These are phyloP conservation scores for Brenthis daphne DNA, from an alignment of 2,888 invertebrate genomes.

Conservation along the genomic window DNA sequence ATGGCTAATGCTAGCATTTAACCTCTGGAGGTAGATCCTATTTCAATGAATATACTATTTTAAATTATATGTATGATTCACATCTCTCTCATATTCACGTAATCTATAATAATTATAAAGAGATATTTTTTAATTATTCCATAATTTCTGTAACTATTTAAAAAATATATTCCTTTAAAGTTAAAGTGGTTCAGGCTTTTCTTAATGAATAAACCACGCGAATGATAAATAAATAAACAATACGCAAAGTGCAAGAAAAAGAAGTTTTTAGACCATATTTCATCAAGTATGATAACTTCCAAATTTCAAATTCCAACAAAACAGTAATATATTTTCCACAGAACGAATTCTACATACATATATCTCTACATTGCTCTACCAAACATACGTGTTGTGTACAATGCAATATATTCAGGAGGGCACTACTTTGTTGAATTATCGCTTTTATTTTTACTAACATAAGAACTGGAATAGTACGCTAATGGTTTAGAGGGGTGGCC, in stretches of 20 bases:
- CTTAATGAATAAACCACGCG: too few species aligned
- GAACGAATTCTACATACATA: constrained; percentile 20
- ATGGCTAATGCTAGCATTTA: too few species aligned
- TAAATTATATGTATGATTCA: too few species aligned
- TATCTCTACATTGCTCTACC: constrained; percentile 26
- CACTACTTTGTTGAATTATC: constrained; percentile 16
- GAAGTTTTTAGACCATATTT: constrained; percentile 11
- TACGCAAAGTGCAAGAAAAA: neutral
- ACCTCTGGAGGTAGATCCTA: too few species aligned
- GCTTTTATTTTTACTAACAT: constrained; percentile 4
- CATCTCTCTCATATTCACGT: too few species aligned
- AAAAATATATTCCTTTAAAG: too few species aligned
- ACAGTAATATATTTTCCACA: constrained; percentile 25
- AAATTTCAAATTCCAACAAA: constrained; percentile 16
- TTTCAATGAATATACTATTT: too few species aligned
- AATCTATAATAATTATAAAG: too few species aligned
- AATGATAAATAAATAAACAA: too few species aligned
- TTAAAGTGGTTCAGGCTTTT: too few species aligned
- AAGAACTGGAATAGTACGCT: constrained; percentile 22
- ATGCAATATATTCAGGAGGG: constrained; percentile 36
- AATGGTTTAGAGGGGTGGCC: constrained; percentile 36
- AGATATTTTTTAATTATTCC: too few species aligned
- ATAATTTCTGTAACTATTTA: too few species aligned
- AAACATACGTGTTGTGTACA: constrained; percentile 28
- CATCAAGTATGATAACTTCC: neutral